Base-by-base conservation (phyloP, 2,888 invertebrate species). In the Empis livida region DNA sequence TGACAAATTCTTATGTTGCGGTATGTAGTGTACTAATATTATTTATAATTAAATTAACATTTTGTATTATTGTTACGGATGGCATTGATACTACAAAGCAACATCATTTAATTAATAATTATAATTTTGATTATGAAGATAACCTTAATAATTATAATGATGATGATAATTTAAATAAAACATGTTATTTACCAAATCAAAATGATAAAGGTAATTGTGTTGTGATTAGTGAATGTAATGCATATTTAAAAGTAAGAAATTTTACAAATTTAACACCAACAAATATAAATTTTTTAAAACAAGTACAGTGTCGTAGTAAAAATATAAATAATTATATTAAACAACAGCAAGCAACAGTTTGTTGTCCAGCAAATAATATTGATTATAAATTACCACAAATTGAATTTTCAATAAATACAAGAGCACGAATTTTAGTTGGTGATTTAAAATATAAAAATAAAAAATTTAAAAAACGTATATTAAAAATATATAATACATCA, bases 121-220 rank as follows among this genome's bases (percentile, higher is more conserved):
- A n/a, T n/a, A n/a, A n/a, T n/a, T n/a, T n/a, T n/a, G n/a, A n/a
- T n/a, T n/a, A n/a, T 16, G 10, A 16, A 10, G 16, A 38, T 38
- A 11, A 9, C 10, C 2, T 16, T 38, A 17, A 38, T 16, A 16
- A 2, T 16, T 11, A 13, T 35, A 35, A 35, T n/a, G 13, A 17
- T 17, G 13, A 17, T 17, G 20, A 17, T 39, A 39, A 39, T 35
- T 5, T 35, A 6, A 35, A 35, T 39, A 39, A 17, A 11, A 17
- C 67, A 52, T 67, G 67, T 49, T 61, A 62, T 42, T 67, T 67
- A 54, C 67, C 67, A 40, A 68, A 67, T 50, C 67, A 68, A 50
- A 56, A 58, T 31, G 62, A 61, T 50, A 56, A 56, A 13, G 68
- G 67, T 38, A 46, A 60, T 27, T 68, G 68, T 48, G 49, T 62